These are phyloP conservation scores for Gouania willdenowi DNA, from an alignment of 2,797 vertebrate species.

Conservation along the genomic window DNA sequence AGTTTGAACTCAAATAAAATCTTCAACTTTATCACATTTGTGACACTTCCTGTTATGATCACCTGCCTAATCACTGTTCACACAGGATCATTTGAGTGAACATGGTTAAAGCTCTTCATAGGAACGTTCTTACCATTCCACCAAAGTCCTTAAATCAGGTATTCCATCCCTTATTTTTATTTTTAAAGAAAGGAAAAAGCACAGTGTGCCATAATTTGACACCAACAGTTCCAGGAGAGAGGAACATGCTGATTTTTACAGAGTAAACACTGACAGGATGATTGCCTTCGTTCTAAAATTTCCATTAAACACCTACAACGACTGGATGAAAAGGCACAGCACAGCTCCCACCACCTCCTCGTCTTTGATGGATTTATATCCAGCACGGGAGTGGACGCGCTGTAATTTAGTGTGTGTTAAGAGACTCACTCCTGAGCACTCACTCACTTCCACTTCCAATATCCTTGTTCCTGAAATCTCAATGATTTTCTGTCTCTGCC, in stretches of 20 bases:
- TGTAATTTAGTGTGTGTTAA: constrained; percentile 63
- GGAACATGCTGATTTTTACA: constrained; percentile 25
- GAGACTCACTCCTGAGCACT: constrained; percentile 55
- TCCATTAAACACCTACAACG: constrained; percentile 39
- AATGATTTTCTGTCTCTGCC: constrained; percentile 69
- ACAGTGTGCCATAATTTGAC: constrained; percentile 27
- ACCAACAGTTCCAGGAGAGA: constrained; percentile 30
- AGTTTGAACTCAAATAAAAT: no score
- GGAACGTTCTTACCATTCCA: no score
- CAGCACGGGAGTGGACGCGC: constrained; percentile 42
- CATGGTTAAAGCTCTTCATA: no score
- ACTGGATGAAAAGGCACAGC: constrained; percentile 36
- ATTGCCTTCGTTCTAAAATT: constrained; percentile 26
- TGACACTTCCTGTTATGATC: no score
- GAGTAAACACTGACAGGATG: constrained; percentile 24
- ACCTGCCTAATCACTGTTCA: no score
- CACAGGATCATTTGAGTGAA: no score
- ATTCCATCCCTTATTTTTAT: no score
- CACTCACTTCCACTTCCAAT: constrained; percentile 61
- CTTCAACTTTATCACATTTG: no score
- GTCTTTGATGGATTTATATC: constrained; percentile 59
- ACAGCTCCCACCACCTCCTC: not conserved
- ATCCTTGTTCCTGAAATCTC: constrained; percentile 64
- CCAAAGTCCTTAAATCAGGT: no score
- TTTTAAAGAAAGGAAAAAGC: no score